phyloP scores from a whole-genome alignment of 2,888 invertebrate genomes.

The Leistus spinibarbis region DNA sequence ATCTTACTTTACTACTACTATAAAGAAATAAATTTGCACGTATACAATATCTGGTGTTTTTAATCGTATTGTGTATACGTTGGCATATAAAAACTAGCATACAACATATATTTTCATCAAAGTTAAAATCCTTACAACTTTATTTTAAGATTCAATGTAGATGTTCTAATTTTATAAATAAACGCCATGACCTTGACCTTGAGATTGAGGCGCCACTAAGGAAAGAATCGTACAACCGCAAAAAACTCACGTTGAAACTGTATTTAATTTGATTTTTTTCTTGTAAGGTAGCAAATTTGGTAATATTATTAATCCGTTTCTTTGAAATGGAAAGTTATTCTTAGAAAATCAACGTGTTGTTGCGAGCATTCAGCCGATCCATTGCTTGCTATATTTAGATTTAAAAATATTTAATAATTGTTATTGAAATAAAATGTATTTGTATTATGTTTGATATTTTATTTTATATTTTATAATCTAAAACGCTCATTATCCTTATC shows the following conservation, averaged over 20 bases:
- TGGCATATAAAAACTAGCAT: neutral
- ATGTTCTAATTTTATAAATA: constrained; percentile 32
- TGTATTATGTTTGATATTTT: too few relatives aligned
- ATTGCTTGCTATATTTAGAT: neutral
- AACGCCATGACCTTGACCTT: constrained; percentile 15
- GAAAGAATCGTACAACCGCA: neutral
- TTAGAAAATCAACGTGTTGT: neutral
- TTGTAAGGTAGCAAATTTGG: neutral
- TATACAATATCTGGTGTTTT: neutral
- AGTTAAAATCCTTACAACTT: constrained; percentile 9
- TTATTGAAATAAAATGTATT: too few relatives aligned
- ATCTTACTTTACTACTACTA: neutral
- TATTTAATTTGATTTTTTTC: neutral
- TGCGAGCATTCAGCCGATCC: neutral
- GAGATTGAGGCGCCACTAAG: constrained; percentile 11
- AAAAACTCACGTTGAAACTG: neutral
- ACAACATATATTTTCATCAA: constrained; percentile 1
- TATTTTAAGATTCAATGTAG: constrained; percentile 23
- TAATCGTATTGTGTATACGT: neutral
- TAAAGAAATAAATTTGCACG: neutral
- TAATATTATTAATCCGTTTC: neutral
- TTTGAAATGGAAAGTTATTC: neutral
- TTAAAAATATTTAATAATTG: neutral
- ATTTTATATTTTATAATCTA: too few relatives aligned
- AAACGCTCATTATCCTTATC: too few relatives aligned